Conservation (phyloP, 2,797 vertebrate genomes). For the Ceryle rudis region DNA sequence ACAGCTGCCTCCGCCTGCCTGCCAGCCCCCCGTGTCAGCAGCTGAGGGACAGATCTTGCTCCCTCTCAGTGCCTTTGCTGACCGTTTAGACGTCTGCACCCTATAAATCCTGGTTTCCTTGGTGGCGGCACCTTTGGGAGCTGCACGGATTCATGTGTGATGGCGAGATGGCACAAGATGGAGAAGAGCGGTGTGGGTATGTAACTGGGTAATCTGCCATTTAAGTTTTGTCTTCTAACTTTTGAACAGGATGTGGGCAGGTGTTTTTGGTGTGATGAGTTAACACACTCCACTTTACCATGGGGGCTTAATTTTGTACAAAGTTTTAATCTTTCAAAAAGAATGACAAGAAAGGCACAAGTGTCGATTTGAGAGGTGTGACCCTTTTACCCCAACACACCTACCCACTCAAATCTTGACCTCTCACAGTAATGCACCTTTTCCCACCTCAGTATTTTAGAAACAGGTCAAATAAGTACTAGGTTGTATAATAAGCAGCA, state of each 20-base stretch:
- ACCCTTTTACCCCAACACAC: background rate
- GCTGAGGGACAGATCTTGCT: fast-evolving
- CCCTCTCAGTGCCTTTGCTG: background rate
- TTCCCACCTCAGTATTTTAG: background rate
- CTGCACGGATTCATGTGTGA: background rate
- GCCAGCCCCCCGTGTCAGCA: background rate
- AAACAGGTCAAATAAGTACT: fast-evolving
- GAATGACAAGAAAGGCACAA: fast-evolving
- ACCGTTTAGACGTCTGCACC: background rate
- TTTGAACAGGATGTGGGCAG: conserved; percentile 39
- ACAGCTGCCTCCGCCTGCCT: background rate
- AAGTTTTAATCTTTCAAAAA: background rate
- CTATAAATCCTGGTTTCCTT: fast-evolving
- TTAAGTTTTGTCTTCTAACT: background rate
- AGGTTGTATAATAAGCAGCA: background rate
- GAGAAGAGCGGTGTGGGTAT: conserved; percentile 77
- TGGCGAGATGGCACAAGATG: conserved; percentile 75
- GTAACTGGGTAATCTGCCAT: background rate
- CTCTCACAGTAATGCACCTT: fast-evolving
- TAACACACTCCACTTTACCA: fast-evolving
- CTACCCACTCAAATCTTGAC: fast-evolving
- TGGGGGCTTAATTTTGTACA: fast-evolving
- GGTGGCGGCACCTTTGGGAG: background rate
- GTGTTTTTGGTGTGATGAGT: background rate
- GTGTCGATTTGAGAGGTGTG: background rate